Evolutionary conservation across 2,797 vertebrate species (phyloP).

Genomic region (Emydoidea blandingii): DNA sequence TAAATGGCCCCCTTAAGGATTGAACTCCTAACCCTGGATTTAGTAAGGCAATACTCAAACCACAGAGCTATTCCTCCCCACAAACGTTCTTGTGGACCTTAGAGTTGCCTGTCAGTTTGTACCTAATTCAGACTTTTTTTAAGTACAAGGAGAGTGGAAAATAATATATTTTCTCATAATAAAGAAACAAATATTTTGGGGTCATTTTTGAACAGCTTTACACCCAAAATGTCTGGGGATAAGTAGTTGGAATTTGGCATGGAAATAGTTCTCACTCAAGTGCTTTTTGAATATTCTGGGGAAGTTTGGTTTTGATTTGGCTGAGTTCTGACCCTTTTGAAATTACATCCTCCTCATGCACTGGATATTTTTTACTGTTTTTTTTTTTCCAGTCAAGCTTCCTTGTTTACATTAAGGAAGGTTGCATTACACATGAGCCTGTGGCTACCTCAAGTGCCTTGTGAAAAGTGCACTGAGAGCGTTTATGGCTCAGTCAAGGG

Average conservation of each 20-base stretch:
- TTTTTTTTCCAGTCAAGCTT: not conserved
- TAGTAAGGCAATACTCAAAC: too few species aligned
- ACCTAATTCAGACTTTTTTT: not conserved
- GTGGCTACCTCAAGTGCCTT: not conserved
- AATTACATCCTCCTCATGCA: conserved; percentile 2
- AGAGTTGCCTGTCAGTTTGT: not conserved
- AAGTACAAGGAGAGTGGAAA: not conserved
- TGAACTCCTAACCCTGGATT: too few species aligned
- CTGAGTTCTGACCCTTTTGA: not conserved
- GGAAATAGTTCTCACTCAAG: not conserved
- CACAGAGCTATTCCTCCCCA: too few species aligned
- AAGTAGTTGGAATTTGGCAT: not conserved
- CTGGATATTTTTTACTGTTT: conserved; percentile 11
- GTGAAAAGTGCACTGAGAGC: conserved; percentile 26
- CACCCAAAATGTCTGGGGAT: not conserved
- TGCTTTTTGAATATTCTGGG: not conserved
- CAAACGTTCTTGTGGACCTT: not conserved
- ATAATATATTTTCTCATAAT: not conserved
- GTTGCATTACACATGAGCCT: conserved; percentile 24
- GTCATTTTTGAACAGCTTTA: not conserved
- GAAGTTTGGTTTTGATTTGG: not conserved
- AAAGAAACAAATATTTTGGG: not conserved
- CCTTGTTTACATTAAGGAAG: conserved; percentile 6
- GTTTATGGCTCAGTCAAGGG: not conserved
- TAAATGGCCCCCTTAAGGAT: too few species aligned